These are phyloP conservation scores for Zonitis immaculata DNA, from an alignment of 2,888 invertebrate genomes.

Conservation along the genomic window DNA sequence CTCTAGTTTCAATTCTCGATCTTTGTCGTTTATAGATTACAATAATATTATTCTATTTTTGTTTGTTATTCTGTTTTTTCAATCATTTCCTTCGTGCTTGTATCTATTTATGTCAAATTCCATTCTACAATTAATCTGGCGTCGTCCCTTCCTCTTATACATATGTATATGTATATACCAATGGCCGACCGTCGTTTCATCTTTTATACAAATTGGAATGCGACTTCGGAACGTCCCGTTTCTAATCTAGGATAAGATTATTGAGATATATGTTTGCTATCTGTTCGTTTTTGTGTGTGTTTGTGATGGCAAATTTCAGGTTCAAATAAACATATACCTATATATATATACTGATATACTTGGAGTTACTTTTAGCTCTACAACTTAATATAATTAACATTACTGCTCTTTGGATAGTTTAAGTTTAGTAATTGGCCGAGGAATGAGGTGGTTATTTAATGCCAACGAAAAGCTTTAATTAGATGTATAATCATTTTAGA, in stretches of 20 bases:
- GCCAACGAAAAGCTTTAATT: neutral
- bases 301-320: neutral
- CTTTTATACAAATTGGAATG: neutral
- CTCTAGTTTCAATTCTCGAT: no score
- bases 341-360: neutral
- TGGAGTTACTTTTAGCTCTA: neutral
- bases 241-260: neutral
- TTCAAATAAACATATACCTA: neutral
- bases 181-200: neutral
- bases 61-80: constrained; percentile 1
- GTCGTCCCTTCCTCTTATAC: neutral
- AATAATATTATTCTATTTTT: neutral
- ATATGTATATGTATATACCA: no score
- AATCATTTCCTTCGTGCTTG: constrained; percentile 1
- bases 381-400: constrained; percentile 1
- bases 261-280: neutral
- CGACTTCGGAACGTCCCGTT: neutral
- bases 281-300: no score
- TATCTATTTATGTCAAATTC: constrained; percentile 1
- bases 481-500: neutral
- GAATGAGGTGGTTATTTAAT: neutral
- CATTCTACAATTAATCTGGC: neutral
- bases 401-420: neutral
- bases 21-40: neutral
- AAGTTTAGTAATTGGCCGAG: constrained; percentile 1